Conservation (phyloP, 2,113 vertebrate species). For the Propithecus coquereli region DNA sequence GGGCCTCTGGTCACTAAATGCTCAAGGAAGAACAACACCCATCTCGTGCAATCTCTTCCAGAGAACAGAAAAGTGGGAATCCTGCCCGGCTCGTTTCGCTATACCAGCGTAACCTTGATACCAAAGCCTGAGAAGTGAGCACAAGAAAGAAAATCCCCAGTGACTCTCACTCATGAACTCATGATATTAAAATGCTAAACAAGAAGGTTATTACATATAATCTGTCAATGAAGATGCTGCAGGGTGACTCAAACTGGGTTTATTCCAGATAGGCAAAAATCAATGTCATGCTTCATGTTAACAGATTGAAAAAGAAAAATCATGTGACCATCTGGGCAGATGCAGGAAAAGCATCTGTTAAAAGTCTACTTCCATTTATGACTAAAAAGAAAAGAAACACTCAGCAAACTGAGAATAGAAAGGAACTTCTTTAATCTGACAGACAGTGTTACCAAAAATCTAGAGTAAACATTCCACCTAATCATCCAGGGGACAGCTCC, state of each 20-base stretch:
- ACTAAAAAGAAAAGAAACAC: constrained; percentile 18
- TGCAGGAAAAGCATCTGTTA: background rate
- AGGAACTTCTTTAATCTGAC: background rate
- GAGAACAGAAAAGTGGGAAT: background rate
- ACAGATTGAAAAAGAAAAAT: background rate
- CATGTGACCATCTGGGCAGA: background rate
- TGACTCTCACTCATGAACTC: background rate
- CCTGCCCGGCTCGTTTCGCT: background rate
- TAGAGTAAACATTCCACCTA: background rate
- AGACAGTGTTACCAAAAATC: background rate
- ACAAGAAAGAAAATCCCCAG: background rate
- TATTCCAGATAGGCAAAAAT: constrained; percentile 28
- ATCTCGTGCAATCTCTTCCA: constrained; percentile 24
- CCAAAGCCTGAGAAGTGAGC: background rate
- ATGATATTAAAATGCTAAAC: background rate
- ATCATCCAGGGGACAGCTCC: background rate
- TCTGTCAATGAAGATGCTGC: background rate
- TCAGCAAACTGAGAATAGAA: background rate
- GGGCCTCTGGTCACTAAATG: background rate
- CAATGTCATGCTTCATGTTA: background rate
- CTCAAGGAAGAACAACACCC: background rate
- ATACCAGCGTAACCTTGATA: background rate
- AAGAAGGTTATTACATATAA: background rate
- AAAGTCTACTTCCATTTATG: constrained; percentile 1
- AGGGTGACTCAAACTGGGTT: background rate